phyloP scores from a whole-genome alignment of 2,113 vertebrate genomes.

The Datnioides undecimradiatus region DNA sequence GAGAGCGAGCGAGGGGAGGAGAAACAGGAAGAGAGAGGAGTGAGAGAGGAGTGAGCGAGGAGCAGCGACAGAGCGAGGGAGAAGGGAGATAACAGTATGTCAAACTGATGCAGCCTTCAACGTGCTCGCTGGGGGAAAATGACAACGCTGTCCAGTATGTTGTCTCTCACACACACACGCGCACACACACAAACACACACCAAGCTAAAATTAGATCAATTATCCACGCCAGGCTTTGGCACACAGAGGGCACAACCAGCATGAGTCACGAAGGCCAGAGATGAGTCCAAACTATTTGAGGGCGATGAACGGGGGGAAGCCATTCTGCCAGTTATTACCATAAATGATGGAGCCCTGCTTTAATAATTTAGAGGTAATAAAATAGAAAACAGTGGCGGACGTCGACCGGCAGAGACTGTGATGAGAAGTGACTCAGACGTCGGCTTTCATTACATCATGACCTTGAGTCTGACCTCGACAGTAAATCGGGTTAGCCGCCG shows the following conservation, averaged over 20 bases:
- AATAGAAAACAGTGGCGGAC: slow-evolving; percentile 17
- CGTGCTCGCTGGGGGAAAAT: slow-evolving; percentile 51
- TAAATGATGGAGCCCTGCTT: not conserved
- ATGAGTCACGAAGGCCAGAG: slow-evolving; percentile 48
- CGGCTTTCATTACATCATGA: not conserved
- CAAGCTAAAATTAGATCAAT: slow-evolving; percentile 76
- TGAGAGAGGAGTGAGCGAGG: not conserved
- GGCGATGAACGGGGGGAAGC: slow-evolving; percentile 13
- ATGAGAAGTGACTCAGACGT: not conserved
- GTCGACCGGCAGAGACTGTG: not conserved
- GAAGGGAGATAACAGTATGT: slow-evolving; percentile 49
- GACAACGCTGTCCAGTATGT: slow-evolving; percentile 52
- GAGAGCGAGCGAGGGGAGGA: slow-evolving; percentile 9
- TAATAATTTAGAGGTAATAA: slow-evolving; percentile 12
- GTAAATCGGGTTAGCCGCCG: not conserved
- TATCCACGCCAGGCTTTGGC: slow-evolving; percentile 63
- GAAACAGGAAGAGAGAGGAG: not conserved
- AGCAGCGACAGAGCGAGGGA: slow-evolving; percentile 1
- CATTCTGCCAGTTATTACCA: slow-evolving; percentile 1
- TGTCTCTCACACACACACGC: slow-evolving; percentile 41
- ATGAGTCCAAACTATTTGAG: slow-evolving; percentile 34
- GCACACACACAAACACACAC: slow-evolving; percentile 45
- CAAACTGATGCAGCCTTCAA: slow-evolving; percentile 60
- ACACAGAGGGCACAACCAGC: slow-evolving; percentile 47
- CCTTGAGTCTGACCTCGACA: slow-evolving; percentile 1